Evolutionary conservation across 2,797 vertebrate species (phyloP).

Genomic region (Alcedo atthis): DNA sequence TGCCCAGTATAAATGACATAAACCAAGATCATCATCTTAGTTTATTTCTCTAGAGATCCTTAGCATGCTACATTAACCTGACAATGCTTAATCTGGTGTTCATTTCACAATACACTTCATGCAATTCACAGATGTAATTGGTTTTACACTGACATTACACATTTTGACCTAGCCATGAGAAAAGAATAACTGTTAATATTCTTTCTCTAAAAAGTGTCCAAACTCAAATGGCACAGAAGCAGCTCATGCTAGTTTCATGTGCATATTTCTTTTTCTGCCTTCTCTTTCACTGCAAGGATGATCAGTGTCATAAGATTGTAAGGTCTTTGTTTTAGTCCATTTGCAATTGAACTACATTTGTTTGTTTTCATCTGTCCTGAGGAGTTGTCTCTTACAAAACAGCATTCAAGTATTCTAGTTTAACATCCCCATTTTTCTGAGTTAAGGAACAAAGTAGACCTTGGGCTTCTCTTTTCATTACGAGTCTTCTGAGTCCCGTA

Average conservation of each 20-base stretch:
- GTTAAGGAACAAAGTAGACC: constrained; percentile 64
- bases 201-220: constrained; percentile 74
- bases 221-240: constrained; percentile 61
- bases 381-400: constrained; percentile 76
- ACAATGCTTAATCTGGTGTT: constrained; percentile 85
- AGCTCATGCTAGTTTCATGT: constrained; percentile 51
- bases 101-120: constrained; percentile 92
- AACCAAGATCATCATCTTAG: constrained; percentile 77
- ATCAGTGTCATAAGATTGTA: constrained; percentile 27
- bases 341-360: constrained; percentile 53
- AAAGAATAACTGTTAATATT: constrained; percentile 74
- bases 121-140: constrained; percentile 85
- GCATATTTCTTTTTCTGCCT: constrained; percentile 43
- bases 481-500: constrained; percentile 56
- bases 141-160: constrained; percentile 79
- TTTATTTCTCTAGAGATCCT: constrained; percentile 91
- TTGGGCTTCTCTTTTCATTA: constrained; percentile 44
- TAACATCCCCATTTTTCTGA: constrained; percentile 73
- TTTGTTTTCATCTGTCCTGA: constrained; percentile 69
- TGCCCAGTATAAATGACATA: constrained; percentile 77
- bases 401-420: constrained; percentile 79
- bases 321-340: constrained; percentile 58
- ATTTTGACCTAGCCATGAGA: constrained; percentile 74
- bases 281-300: constrained; percentile 54
- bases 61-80: constrained; percentile 92